Base-by-base conservation (phyloP, 2,113 vertebrate genomes). In the Macaca mulatta region DNA sequence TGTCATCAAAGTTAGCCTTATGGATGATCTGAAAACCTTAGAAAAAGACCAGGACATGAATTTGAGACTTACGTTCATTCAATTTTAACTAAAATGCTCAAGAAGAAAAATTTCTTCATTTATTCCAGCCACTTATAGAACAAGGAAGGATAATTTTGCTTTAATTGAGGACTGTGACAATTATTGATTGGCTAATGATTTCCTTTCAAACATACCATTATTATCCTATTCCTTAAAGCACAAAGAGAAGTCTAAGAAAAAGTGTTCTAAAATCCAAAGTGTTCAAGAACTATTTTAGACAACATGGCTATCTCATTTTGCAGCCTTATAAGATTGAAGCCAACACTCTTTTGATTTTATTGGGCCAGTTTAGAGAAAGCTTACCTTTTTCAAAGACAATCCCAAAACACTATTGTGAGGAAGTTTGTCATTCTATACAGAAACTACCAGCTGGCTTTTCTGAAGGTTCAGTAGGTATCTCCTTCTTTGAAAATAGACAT, bases 151-250 rank as follows among this genome's bases (percentile, higher is more conserved):
- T 23, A 43, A 79, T 64, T 93, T 94, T 83, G 50, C 80, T 94
- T 97, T 74, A 89, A 1, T 30, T 50, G 86, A 23, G 79, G 43
- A 38, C 20, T 92, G 38, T 93, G 82, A 92, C 83, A 87, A 93
- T 93, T 88, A 97, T 45, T 95, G 81, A 87, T 55, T 79, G 12
- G 13, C 32, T 81, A 48, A 48, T 93, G 61, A 50, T 81, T 92
- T 97, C n/a, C 67, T 97, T 97, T 92, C 77, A 90, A 95, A 92
- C 57, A 69, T 50, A 90, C n/a, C 25, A 67, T 95, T 88, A 89
- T 92, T 95, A 96, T 59, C 25, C 43, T 55, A 48, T 78, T 79
- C 69, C 80, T 80, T 95, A 82, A 96, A 85, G 67, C 45, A 97
- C 55, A 92, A 83, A 84, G 38, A 72, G 61, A 87, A 70, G 11